Evolutionary conservation across 2,113 vertebrate genomes (phyloP).

Genomic region (Apus apus): DNA sequence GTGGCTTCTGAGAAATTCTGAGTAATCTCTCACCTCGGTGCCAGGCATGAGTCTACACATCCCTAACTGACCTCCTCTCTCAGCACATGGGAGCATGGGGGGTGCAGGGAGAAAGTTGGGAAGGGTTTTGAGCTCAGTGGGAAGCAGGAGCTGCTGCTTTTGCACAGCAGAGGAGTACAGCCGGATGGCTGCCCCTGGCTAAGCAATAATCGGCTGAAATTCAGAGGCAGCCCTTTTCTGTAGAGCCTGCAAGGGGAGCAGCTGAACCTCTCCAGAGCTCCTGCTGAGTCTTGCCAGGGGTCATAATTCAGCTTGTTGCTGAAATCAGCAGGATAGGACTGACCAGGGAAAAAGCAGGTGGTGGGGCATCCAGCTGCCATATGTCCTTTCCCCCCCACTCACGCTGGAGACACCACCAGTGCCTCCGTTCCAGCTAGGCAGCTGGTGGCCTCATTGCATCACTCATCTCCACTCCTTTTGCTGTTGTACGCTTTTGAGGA

Average conservation of each 20-base stretch:
- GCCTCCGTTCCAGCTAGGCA: not conserved
- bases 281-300: not conserved
- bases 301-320: not conserved
- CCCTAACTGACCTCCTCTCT: not conserved
- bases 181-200: not conserved
- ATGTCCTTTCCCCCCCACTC: not conserved
- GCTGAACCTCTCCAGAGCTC: not conserved
- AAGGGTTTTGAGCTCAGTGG: not conserved
- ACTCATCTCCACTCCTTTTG: not conserved
- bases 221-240: not conserved
- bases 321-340: not conserved
- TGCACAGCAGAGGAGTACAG: not conserved
- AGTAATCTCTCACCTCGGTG: not conserved
- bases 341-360: rapidly evolving
- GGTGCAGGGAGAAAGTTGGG: not conserved
- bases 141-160: not conserved
- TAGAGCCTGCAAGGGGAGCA: not conserved
- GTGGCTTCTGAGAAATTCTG: not conserved
- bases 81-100: rapidly evolving
- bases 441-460: not conserved
- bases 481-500: not conserved
- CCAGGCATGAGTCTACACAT: not conserved
- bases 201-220: not conserved
- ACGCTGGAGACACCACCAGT: not conserved
- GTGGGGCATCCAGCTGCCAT: rapidly evolving